Percentiles rank a stretch among this genome's conserved stretches.
phyloP scores from a whole-genome alignment of 2,113 vertebrate genomes.

The Dolichotis patagonum region DNA sequence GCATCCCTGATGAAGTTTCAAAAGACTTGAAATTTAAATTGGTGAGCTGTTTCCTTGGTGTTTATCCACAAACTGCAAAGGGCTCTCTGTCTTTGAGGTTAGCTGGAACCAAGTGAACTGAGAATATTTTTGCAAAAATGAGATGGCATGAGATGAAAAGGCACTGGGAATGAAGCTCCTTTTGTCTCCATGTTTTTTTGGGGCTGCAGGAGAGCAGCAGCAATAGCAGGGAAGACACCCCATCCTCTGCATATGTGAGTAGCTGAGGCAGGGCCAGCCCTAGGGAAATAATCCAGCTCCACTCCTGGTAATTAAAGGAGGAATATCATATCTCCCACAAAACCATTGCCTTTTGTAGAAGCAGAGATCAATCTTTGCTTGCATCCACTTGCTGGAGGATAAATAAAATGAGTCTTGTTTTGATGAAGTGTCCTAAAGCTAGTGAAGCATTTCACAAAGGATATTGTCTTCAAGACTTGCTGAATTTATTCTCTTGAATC shows the following conservation, averaged over 20 bases:
- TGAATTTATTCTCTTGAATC: not conserved
- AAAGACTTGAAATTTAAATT: conserved; percentile 8
- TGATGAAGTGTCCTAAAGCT: conserved; percentile 60
- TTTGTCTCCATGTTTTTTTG: not conserved
- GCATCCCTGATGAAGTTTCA: not conserved
- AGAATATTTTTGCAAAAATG: conserved; percentile 42
- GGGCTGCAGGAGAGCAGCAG: not conserved
- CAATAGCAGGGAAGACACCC: not conserved
- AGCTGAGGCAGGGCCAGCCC: not conserved
- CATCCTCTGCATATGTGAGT: not conserved
- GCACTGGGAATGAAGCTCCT: not conserved
- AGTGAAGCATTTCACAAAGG: conserved; percentile 46
- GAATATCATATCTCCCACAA: conserved; percentile 55
- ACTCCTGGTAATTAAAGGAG: conserved; percentile 65
- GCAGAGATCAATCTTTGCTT: conserved; percentile 45
- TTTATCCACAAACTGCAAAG: conserved; percentile 29
- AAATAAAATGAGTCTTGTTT: conserved; percentile 60
- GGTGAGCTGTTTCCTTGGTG: conserved; percentile 10
- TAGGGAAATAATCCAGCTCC: not conserved
- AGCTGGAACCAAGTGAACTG: not conserved
- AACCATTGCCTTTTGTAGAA: conserved; percentile 40
- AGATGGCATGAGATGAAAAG: not conserved
- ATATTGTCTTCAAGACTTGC: not conserved
- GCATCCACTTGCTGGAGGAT: conserved; percentile 50
- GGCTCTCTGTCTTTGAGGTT: conserved; percentile 32